These are phyloP conservation scores for Druceiella hillmani DNA, from an alignment of 2,888 invertebrate species.

Conservation along the genomic window DNA sequence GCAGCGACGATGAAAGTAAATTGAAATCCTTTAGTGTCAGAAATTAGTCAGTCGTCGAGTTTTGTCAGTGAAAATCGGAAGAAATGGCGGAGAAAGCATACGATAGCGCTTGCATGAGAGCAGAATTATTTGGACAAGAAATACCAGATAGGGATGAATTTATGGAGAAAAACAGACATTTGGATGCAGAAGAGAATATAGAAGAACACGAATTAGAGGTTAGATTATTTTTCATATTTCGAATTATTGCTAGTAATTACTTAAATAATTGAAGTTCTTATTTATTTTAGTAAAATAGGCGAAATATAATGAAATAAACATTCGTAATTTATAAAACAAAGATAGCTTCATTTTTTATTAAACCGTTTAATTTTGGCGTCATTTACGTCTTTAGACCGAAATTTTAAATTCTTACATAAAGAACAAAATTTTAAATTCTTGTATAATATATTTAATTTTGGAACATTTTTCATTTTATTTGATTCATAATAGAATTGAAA, in stretches of 20 bases:
- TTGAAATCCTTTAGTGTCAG: neutral
- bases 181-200: slow-evolving; percentile 48
- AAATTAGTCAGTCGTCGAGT: neutral
- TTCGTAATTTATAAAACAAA: no score
- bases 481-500: no score
- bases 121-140: slow-evolving; percentile 68
- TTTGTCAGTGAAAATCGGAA: slow-evolving; percentile 9
- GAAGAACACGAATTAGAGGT: slow-evolving; percentile 48
- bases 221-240: slow-evolving; percentile 17
- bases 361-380: no score
- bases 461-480: no score
- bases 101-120: slow-evolving; percentile 71
- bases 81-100: slow-evolving; percentile 62
- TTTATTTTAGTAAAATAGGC: no score
- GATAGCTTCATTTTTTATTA: no score
- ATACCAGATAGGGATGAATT: slow-evolving; percentile 64
- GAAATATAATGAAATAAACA: no score
- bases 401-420: no score
- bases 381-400: no score
- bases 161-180: slow-evolving; percentile 50
- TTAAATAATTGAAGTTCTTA: no score
- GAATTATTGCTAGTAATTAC: neutral
- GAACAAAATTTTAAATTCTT: no score
- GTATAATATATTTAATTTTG: no score
- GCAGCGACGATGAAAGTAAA: slow-evolving; percentile 10